phyloP scores from a whole-genome alignment of 2,888 invertebrate genomes.

The Prenolepis imparis region DNA sequence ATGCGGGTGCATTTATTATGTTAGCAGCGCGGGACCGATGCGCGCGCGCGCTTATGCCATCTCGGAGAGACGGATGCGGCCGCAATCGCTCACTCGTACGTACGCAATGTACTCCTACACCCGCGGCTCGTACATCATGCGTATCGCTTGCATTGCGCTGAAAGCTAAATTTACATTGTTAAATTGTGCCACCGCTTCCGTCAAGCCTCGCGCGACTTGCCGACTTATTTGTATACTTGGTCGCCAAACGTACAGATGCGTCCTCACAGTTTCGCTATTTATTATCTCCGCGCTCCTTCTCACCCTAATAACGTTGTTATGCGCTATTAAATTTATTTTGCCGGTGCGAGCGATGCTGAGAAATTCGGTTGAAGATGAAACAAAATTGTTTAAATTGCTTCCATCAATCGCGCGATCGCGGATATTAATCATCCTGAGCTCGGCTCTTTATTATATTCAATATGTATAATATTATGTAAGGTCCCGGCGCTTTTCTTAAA shows the following conservation, averaged over 20 bases:
- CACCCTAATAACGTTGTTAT: background rate
- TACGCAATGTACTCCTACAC: slow-evolving; percentile 45
- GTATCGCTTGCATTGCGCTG: slow-evolving; percentile 65
- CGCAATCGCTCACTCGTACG: slow-evolving; percentile 52
- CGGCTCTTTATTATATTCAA: slow-evolving; percentile 11
- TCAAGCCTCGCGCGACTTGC: slow-evolving; percentile 46
- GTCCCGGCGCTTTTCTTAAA: slow-evolving; percentile 7
- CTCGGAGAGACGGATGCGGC: slow-evolving; percentile 57
- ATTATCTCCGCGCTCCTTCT: background rate
- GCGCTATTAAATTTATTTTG: slow-evolving; percentile 14
- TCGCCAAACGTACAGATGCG: slow-evolving; percentile 25
- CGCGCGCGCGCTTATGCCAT: slow-evolving; percentile 54
- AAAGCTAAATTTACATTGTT: slow-evolving; percentile 68
- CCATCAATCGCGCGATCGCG: background rate
- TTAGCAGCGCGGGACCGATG: slow-evolving; percentile 53
- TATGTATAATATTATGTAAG: background rate
- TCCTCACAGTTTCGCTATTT: slow-evolving; percentile 1
- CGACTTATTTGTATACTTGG: slow-evolving; percentile 48
- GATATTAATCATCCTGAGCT: slow-evolving; percentile 14
- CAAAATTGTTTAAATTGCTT: slow-evolving; percentile 21
- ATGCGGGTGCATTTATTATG: slow-evolving; percentile 74
- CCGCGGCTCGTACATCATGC: slow-evolving; percentile 67
- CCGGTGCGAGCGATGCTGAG: background rate
- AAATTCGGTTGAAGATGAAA: slow-evolving; percentile 8
- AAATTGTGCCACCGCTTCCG: slow-evolving; percentile 64